These are phyloP conservation scores for Thelaira solivaga DNA, from an alignment of 2,888 invertebrate species.

Conservation along the genomic window DNA sequence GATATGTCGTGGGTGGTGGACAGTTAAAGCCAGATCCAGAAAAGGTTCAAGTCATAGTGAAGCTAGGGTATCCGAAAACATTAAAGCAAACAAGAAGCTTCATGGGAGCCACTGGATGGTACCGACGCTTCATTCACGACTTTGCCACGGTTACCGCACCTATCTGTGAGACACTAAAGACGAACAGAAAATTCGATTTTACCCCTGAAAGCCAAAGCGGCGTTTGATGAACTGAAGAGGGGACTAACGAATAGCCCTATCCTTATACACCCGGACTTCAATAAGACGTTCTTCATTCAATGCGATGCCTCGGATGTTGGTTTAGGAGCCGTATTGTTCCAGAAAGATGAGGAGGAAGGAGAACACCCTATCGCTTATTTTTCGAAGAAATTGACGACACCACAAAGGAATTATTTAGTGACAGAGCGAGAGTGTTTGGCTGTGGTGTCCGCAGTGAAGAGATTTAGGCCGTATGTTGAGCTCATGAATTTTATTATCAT, in stretches of 20 bases:
- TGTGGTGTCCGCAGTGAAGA: background rate
- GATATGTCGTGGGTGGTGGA: background rate
- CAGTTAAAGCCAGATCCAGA: background rate
- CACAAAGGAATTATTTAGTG: background rate
- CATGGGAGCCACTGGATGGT: conserved; percentile 32
- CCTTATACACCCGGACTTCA: background rate
- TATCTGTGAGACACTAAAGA: background rate
- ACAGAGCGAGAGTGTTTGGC: background rate
- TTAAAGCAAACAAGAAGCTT: conserved; percentile 13
- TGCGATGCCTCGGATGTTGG: background rate
- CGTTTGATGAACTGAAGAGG: background rate
- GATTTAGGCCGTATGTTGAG: conserved; percentile 17
- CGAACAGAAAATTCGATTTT: background rate
- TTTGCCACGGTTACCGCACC: conserved; percentile 30
- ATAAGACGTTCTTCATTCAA: background rate
- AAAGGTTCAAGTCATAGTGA: background rate
- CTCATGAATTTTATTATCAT: conserved; percentile 16
- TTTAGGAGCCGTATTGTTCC: background rate
- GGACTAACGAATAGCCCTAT: background rate
- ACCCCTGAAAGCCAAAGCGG: background rate
- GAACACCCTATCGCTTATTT: background rate
- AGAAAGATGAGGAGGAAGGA: background rate
- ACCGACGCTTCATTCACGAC: conserved; percentile 37
- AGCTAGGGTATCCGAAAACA: background rate
- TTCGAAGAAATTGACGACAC: background rate